Evolutionary conservation across 1,140 invertebrate species (phyloP).

Genomic region (Glossosoma conforme): DNA sequence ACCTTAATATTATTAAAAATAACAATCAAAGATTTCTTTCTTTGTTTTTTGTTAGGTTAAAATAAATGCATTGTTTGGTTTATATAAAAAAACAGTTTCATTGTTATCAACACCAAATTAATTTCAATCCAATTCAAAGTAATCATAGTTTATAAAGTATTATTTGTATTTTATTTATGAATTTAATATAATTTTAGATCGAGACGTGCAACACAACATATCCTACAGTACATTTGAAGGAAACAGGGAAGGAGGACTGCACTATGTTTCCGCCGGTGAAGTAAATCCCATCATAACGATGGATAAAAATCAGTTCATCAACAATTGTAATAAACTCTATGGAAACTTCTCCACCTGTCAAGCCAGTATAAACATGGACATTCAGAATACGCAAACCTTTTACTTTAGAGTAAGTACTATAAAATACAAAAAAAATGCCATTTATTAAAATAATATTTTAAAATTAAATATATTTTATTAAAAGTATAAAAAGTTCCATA

Average conservation of each 20-base stretch:
- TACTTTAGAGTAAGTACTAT: conserved; percentile 68
- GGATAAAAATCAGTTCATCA: conserved; percentile 78
- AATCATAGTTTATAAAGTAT: neutral
- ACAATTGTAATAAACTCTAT: conserved; percentile 88
- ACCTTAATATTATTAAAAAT: too few species aligned
- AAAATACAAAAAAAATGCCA: neutral
- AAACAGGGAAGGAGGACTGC: conserved; percentile 85
- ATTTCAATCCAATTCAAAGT: too few species aligned
- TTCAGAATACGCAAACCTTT: conserved; percentile 91
- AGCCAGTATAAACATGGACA: conserved; percentile 77
- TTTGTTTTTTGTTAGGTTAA: too few species aligned
- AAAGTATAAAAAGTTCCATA: too few species aligned
- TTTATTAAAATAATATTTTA: neutral
- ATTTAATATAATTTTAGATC: conserved; percentile 56
- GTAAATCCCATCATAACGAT: conserved; percentile 90
- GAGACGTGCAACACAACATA: conserved; percentile 88
- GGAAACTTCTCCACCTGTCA: conserved; percentile 92
- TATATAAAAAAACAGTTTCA: too few species aligned
- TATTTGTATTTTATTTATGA: conserved; percentile 9
- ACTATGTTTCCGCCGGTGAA: conserved; percentile 88
- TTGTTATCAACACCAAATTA: too few species aligned
- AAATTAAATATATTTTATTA: conserved; percentile 1
- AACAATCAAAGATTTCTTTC: too few species aligned
- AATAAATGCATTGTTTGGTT: too few species aligned
- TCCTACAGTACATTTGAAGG: conserved; percentile 76